These are phyloP conservation scores for Montipora capitata DNA, from an alignment of 92 coral and sea anemone genomes.

Conservation along the genomic window DNA sequence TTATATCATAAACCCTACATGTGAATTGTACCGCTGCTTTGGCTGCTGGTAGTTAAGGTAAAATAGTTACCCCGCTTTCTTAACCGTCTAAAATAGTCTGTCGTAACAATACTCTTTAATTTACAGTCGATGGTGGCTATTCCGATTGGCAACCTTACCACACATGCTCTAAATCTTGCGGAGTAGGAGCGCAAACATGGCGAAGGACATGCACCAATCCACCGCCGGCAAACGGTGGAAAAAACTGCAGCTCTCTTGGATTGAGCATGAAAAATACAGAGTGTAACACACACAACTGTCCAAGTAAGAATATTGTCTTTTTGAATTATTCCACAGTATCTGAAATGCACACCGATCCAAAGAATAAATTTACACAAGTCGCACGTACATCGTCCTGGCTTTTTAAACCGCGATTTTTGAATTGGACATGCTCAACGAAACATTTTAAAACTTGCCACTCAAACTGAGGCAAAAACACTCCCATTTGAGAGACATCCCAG, in stretches of 20 bases:
- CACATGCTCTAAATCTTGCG: slow-evolving; percentile 16
- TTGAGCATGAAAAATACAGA: neutral
- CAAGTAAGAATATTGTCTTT: slow-evolving; percentile 5
- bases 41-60: too few species aligned
- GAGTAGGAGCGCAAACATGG: slow-evolving; percentile 28
- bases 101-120: neutral
- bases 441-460: too few species aligned
- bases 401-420: too few species aligned
- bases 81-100: too few species aligned
- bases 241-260: slow-evolving; percentile 16
- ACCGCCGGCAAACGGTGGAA: slow-evolving; percentile 27
- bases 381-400: neutral
- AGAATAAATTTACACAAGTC: too few species aligned
- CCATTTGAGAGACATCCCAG: too few species aligned
- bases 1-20: neutral
- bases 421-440: too few species aligned
- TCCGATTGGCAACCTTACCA: slow-evolving; percentile 28
- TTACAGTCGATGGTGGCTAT: slow-evolving; percentile 49
- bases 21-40: neutral
- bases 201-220: slow-evolving; percentile 40
- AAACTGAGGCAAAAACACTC: too few species aligned
- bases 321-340: too few species aligned
- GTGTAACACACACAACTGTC: slow-evolving; percentile 37
- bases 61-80: too few species aligned
- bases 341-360: too few species aligned